Evolutionary conservation across 2,797 vertebrate species (phyloP).

Genomic region (Sebastolobus alascanus): DNA sequence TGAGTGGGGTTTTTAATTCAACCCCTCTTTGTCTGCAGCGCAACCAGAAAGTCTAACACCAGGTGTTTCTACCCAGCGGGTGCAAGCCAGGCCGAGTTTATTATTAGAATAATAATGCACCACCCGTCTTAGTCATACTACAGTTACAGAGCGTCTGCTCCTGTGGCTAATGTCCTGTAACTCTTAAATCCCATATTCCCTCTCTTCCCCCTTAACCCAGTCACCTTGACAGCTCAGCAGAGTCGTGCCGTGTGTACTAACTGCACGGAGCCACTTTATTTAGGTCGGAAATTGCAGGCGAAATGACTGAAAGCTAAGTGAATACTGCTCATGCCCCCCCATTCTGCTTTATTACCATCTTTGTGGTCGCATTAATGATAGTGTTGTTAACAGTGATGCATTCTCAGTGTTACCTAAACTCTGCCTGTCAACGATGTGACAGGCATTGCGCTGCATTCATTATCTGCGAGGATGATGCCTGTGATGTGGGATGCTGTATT

Average conservation of each 20-base stretch:
- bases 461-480: conserved; percentile 66
- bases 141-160: conserved; percentile 62
- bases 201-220: conserved; percentile 47
- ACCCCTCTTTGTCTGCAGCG: conserved; percentile 20
- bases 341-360: conserved; percentile 42
- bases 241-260: conserved; percentile 33
- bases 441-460: conserved; percentile 69
- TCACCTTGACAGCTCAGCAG: conserved; percentile 69
- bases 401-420: conserved; percentile 63
- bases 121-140: conserved; percentile 63
- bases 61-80: conserved; percentile 70
- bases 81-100: conserved; percentile 68
- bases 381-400: conserved; percentile 59
- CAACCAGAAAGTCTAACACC: conserved; percentile 62
- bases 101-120: conserved; percentile 75
- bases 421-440: conserved; percentile 61
- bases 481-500: conserved; percentile 66
- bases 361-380: conserved; percentile 60
- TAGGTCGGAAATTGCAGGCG: conserved; percentile 36
- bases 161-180: conserved; percentile 66
- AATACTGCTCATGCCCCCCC: conserved; percentile 25
- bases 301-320: conserved; percentile 41
- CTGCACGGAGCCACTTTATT: conserved; percentile 47
- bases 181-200: conserved; percentile 53
- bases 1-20: conserved; percentile 19